Conservation (phyloP, 2,888 invertebrate species). For the Gisinianus flammeolus region DNA sequence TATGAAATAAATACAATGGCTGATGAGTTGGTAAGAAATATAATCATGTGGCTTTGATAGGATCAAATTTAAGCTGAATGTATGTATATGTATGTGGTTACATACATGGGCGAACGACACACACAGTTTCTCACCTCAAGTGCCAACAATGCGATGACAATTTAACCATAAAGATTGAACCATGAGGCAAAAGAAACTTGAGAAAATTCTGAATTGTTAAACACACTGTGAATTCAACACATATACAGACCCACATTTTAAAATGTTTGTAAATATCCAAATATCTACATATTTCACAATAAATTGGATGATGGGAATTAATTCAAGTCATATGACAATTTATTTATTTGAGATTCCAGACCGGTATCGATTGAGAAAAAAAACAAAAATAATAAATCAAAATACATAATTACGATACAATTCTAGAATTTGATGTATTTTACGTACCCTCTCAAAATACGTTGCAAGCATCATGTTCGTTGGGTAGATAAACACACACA, state of each 20-base stretch:
- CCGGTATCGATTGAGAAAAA: background rate
- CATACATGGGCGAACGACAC: background rate
- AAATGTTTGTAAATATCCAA: too few relatives aligned
- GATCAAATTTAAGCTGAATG: background rate
- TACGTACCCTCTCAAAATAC: slow-evolving; percentile 25
- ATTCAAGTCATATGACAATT: too few relatives aligned
- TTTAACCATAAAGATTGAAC: slow-evolving; percentile 7
- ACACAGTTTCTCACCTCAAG: slow-evolving; percentile 12
- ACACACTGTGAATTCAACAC: slow-evolving; percentile 2
- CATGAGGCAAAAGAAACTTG: background rate
- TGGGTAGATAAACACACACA: background rate
- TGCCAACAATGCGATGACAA: slow-evolving; percentile 3
- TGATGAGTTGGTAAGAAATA: too few relatives aligned
- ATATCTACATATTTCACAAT: too few relatives aligned
- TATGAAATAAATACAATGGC: too few relatives aligned
- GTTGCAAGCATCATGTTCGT: slow-evolving; percentile 22
- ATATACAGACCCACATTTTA: background rate
- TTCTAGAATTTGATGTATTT: background rate
- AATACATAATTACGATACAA: background rate
- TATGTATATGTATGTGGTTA: background rate
- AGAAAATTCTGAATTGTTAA: background rate
- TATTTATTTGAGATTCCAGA: background rate
- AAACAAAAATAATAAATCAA: background rate
- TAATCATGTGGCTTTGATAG: background rate
- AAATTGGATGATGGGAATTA: too few relatives aligned